Evolutionary conservation across 2,888 invertebrate species (phyloP).

Genomic region (Callinectes sapidus): DNA sequence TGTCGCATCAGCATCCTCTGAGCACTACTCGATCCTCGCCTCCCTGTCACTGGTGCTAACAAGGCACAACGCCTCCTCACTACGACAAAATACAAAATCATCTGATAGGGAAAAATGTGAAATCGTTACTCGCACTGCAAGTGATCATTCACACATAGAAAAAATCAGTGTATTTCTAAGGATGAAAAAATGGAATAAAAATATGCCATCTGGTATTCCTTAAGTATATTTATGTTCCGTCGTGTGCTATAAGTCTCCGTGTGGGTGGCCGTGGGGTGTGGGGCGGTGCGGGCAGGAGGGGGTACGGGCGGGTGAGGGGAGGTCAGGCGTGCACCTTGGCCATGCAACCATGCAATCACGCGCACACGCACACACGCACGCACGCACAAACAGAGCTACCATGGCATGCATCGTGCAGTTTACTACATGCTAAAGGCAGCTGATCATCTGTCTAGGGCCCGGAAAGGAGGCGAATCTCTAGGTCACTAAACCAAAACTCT

Average conservation of each 20-base stretch:
- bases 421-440: constrained; percentile 28
- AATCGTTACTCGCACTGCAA: background rate
- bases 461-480: constrained; percentile 5
- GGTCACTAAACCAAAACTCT: constrained; percentile 33
- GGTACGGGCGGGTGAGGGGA: constrained; percentile 31
- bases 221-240: constrained; percentile 4
- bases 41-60: background rate
- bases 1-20: background rate
- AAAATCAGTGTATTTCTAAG: constrained; percentile 25
- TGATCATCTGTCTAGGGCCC: constrained; percentile 43
- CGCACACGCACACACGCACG: constrained; percentile 38
- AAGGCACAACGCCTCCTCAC: background rate
- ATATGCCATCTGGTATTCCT: background rate
- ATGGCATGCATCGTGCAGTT: constrained; percentile 24
- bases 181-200: constrained; percentile 7
- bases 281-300: constrained; percentile 34
- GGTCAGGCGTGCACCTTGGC: background rate
- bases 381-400: constrained; percentile 24
- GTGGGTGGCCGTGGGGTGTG: constrained; percentile 34
- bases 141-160: constrained; percentile 21
- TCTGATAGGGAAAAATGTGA: background rate
- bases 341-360: constrained; percentile 28
- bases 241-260: constrained; percentile 19
- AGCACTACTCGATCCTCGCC: background rate
- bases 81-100: background rate